Conservation (phyloP, 2,113 vertebrate species). For the Psittacula cyanocephala region DNA sequence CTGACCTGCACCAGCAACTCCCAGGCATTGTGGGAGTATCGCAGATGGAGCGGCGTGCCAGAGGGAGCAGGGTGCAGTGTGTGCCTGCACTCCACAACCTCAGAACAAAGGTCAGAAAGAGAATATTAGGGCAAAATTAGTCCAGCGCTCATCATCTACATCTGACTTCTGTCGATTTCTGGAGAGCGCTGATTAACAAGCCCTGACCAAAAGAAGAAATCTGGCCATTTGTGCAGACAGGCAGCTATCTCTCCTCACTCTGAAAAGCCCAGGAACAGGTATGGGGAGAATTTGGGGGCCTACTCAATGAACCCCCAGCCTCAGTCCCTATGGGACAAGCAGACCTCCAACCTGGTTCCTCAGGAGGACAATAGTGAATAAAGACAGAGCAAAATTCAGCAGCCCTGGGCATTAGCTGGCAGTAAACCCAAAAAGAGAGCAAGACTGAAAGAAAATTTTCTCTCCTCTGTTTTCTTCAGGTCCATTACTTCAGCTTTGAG, state of each 20-base stretch:
- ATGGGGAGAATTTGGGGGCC: accelerated
- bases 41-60: accelerated
- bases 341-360: neutral
- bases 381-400: neutral
- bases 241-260: neutral
- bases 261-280: neutral
- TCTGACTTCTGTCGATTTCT: neutral
- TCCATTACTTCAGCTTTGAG: neutral
- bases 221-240: neutral
- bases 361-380: neutral
- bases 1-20: neutral
- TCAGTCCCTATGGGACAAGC: neutral
- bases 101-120: neutral
- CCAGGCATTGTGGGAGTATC: neutral
- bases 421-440: neutral
- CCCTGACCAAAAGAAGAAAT: neutral
- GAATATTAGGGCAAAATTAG: neutral
- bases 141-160: neutral
- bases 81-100: neutral
- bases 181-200: neutral
- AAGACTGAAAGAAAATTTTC: neutral
- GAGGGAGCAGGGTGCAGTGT: neutral
- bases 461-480: neutral
- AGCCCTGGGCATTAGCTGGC: neutral
- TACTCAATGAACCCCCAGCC: neutral